These are phyloP conservation scores for Cololabis saira DNA, from an alignment of 2,113 vertebrate genomes.

Conservation along the genomic window DNA sequence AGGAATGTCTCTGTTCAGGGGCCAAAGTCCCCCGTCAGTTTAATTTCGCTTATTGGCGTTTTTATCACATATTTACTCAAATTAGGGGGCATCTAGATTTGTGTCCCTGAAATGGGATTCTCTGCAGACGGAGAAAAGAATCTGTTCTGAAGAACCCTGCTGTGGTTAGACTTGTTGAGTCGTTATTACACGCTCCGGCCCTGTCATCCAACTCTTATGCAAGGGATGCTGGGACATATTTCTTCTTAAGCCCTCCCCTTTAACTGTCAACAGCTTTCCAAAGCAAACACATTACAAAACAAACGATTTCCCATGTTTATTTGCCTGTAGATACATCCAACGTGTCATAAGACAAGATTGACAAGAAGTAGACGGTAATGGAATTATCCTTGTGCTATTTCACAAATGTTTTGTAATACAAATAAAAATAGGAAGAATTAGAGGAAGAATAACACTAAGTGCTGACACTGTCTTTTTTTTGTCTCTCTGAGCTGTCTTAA, in stretches of 20 bases:
- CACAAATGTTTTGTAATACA: too few species aligned
- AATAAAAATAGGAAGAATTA: too few species aligned
- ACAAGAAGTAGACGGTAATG: slow-evolving; percentile 7
- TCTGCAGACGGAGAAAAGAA: slow-evolving; percentile 35
- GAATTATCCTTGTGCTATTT: not conserved
- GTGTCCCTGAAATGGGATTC: slow-evolving; percentile 30
- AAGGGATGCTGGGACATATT: slow-evolving; percentile 7
- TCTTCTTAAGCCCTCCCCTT: not conserved
- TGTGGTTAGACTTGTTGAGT: slow-evolving; percentile 40
- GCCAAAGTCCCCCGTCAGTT: slow-evolving; percentile 35
- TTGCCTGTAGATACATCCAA: slow-evolving; percentile 14
- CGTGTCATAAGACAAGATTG: slow-evolving; percentile 13
- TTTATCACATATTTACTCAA: slow-evolving; percentile 51
- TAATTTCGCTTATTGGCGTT: slow-evolving; percentile 31
- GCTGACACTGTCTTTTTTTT: too few species aligned
- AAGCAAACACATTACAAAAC: slow-evolving; percentile 1
- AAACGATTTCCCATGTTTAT: not conserved
- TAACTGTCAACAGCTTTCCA: not conserved
- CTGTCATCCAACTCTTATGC: slow-evolving; percentile 28
- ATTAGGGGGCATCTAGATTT: slow-evolving; percentile 34
- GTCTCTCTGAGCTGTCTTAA: too few species aligned
- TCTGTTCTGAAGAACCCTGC: slow-evolving; percentile 33
- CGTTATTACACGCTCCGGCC: slow-evolving; percentile 21
- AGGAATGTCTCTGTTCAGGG: slow-evolving; percentile 31
- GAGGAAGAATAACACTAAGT: too few species aligned